These are phyloP conservation scores for Rafetus swinhoei DNA, from an alignment of 2,113 vertebrate genomes.

Conservation along the genomic window DNA sequence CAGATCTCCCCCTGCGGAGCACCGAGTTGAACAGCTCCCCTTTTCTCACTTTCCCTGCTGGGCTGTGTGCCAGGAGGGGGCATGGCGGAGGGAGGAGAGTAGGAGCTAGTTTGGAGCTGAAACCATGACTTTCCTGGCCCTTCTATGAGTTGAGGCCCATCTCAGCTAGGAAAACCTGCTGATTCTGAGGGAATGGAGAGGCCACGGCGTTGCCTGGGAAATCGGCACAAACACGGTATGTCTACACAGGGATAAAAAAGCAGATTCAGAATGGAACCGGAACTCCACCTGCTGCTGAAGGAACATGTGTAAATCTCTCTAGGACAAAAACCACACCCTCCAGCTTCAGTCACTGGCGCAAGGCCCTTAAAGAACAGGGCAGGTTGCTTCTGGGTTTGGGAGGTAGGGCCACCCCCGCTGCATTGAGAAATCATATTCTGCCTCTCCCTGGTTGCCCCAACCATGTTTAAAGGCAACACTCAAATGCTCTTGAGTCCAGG, in stretches of 20 bases:
- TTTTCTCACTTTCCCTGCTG: not conserved
- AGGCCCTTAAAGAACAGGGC: not conserved
- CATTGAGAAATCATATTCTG: rapidly evolving
- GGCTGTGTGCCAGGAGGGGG: not conserved
- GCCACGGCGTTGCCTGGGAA: not conserved
- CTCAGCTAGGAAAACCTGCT: not conserved
- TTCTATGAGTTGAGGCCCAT: not conserved
- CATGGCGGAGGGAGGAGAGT: not conserved
- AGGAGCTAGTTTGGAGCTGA: not conserved
- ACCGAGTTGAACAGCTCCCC: not conserved
- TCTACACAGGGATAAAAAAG: not conserved
- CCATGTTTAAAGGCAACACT: not conserved
- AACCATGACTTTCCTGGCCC: not conserved
- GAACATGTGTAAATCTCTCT: rapidly evolving
- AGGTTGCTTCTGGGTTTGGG: not conserved
- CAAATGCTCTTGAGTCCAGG: not conserved
- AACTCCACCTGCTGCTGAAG: rapidly evolving
- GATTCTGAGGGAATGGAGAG: not conserved
- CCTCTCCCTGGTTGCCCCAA: rapidly evolving
- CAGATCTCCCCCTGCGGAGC: not conserved
- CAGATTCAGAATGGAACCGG: not conserved
- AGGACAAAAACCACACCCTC: rapidly evolving
- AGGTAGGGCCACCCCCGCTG: rapidly evolving
- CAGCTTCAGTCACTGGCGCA: rapidly evolving
- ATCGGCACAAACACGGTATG: not conserved